A percentile compares a stretch with the other conserved stretches of the same genome.
These are phyloP conservation scores for Plectrocnemia conspersa DNA, from an alignment of 1,140 invertebrate genomes.

Conservation along the genomic window DNA sequence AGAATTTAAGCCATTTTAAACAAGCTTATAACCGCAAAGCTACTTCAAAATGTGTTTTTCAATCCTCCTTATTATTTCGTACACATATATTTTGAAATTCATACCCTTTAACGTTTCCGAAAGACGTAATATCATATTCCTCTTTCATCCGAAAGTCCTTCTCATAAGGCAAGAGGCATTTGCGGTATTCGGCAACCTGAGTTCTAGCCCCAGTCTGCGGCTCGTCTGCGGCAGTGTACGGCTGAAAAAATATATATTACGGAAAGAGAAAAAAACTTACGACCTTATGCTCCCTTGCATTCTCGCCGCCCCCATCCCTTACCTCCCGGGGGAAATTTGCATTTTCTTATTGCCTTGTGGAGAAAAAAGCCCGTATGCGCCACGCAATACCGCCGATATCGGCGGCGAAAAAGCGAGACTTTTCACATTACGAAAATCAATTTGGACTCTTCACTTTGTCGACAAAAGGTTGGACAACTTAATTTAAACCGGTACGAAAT, in stretches of 20 bases:
- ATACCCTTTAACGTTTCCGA: too few species aligned
- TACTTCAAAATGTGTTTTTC: too few species aligned
- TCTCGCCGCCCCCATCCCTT: conserved; percentile 15
- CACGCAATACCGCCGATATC: conserved; percentile 22
- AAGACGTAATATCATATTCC: too few species aligned
- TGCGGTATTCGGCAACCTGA: too few species aligned
- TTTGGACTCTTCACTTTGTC: conserved; percentile 23
- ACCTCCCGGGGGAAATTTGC: conserved; percentile 32
- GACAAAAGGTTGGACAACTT: conserved; percentile 18
- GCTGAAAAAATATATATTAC: too few species aligned
- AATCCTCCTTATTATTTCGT: too few species aligned
- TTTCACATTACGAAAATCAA: conserved; percentile 34
- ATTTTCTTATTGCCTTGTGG: conserved; percentile 31
- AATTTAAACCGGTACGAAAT: conserved; percentile 27
- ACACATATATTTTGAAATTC: too few species aligned
- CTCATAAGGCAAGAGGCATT: too few species aligned
- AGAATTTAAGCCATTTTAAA: too few species aligned
- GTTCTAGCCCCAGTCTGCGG: conserved; percentile 6
- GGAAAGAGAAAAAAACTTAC: conserved; percentile 19
- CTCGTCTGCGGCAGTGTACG: too few species aligned
- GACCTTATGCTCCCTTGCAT: conserved; percentile 30
- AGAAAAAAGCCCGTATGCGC: conserved; percentile 18
- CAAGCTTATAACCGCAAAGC: too few species aligned
- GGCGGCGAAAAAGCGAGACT: conserved; percentile 14
- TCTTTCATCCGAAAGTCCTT: too few species aligned